Conservation (phyloP, 2,113 vertebrate genomes). For the Acrocephalus kingi region DNA sequence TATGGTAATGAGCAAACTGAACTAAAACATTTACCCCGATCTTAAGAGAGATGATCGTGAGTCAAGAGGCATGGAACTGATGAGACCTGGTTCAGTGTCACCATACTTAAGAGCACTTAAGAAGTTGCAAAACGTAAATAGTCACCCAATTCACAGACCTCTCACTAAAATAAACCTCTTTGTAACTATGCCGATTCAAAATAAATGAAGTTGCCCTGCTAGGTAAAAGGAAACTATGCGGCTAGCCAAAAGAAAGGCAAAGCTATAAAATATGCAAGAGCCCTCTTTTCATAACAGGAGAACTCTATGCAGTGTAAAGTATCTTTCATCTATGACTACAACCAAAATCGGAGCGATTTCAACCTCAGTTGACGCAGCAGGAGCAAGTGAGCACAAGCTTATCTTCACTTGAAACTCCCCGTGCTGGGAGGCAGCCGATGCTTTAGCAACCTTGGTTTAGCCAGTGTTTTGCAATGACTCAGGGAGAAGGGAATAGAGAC, state of each 20-base stretch:
- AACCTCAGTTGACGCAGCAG: neutral
- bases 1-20: neutral
- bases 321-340: neutral
- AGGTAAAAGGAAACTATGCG: neutral
- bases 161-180: neutral
- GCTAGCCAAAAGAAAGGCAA: neutral
- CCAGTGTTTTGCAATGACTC: neutral
- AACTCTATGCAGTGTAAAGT: neutral
- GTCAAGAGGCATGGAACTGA: neutral
- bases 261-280: neutral
- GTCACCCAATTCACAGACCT: neutral
- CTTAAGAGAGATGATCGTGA: neutral
- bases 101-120: neutral
- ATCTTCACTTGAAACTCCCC: neutral
- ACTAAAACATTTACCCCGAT: neutral
- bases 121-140: neutral
- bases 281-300: fast-evolving
- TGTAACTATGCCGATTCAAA: neutral
- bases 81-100: neutral
- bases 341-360: neutral
- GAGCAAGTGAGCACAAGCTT: neutral
- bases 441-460: neutral
- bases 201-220: neutral
- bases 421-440: neutral
- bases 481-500: neutral